Evolutionary conservation across 1,140 invertebrate species (phyloP).

Genomic region (Drusus annulatus): DNA sequence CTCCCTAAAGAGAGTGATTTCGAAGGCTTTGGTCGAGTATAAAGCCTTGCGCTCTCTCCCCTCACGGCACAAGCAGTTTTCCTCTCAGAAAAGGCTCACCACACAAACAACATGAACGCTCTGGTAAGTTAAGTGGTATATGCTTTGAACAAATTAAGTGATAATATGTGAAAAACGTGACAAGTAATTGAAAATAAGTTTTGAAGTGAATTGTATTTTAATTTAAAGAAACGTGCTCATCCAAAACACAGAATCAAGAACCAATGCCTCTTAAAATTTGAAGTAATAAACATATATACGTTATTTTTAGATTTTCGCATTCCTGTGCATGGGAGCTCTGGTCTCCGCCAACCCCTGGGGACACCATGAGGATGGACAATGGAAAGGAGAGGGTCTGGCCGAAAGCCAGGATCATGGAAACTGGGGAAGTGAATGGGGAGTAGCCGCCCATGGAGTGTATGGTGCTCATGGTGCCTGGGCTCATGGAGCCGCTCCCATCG

Average conservation of each 20-base stretch:
- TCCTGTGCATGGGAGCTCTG: constrained; percentile 37
- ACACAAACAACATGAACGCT: constrained; percentile 2
- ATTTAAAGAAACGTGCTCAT: too few relatives aligned
- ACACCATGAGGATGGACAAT: constrained; percentile 68
- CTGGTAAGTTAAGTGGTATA: background rate
- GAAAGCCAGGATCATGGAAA: constrained; percentile 39
- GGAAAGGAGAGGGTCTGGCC: constrained; percentile 53
- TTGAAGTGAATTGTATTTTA: too few relatives aligned
- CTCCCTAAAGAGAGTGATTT: background rate
- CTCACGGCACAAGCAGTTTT: constrained; percentile 10
- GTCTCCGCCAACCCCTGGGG: constrained; percentile 63
- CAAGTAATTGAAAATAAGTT: too few relatives aligned
- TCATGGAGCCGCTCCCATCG: constrained; percentile 43
- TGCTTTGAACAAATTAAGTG: too few relatives aligned
- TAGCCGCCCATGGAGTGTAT: constrained; percentile 13
- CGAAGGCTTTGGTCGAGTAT: too few relatives aligned
- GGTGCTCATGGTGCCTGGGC: constrained; percentile 37
- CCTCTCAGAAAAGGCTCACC: constrained; percentile 21
- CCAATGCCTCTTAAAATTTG: too few relatives aligned
- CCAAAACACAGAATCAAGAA: too few relatives aligned
- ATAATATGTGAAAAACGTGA: too few relatives aligned
- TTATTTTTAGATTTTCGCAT: constrained; percentile 44
- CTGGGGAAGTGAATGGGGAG: background rate
- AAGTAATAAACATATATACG: too few relatives aligned
- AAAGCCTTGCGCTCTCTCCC: background rate